Conservation (phyloP, 2,113 vertebrate genomes). For the Odocoileus hemionus region DNA sequence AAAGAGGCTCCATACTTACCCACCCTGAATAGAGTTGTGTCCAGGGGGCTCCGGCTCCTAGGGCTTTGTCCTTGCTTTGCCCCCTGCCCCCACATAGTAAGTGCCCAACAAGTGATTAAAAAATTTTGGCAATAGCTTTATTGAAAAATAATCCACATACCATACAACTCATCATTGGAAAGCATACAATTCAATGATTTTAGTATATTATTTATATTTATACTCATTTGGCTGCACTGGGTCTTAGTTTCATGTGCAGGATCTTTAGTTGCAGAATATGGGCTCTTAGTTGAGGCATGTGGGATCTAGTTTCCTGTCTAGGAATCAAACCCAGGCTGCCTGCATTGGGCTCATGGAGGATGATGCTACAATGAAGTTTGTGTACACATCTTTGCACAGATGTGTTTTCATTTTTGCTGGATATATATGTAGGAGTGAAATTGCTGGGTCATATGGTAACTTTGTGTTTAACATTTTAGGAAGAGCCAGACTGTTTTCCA, state of each 20-base stretch:
- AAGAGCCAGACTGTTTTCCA: not conserved
- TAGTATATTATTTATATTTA: not conserved
- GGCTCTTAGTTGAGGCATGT: not conserved
- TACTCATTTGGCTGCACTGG: not conserved
- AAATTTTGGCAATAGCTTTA: not conserved
- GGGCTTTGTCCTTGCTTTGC: not conserved
- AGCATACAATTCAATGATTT: not conserved
- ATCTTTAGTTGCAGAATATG: not conserved
- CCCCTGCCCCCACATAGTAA: not conserved
- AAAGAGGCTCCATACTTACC: not conserved
- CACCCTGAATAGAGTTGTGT: not conserved
- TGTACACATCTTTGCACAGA: not conserved
- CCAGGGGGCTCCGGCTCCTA: not conserved
- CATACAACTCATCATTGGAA: not conserved
- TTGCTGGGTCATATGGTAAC: not conserved
- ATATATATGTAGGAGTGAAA: not conserved
- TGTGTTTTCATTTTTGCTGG: not conserved
- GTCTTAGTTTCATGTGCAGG: not conserved
- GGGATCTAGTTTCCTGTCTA: not conserved
- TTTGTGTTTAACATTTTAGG: not conserved
- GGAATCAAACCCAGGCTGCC: not conserved
- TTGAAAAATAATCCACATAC: not conserved
- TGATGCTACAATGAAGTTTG: not conserved
- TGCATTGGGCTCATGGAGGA: not conserved
- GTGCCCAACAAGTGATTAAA: not conserved